phyloP scores from a whole-genome alignment of 2,113 vertebrate species.

The Plotosus lineatus region DNA sequence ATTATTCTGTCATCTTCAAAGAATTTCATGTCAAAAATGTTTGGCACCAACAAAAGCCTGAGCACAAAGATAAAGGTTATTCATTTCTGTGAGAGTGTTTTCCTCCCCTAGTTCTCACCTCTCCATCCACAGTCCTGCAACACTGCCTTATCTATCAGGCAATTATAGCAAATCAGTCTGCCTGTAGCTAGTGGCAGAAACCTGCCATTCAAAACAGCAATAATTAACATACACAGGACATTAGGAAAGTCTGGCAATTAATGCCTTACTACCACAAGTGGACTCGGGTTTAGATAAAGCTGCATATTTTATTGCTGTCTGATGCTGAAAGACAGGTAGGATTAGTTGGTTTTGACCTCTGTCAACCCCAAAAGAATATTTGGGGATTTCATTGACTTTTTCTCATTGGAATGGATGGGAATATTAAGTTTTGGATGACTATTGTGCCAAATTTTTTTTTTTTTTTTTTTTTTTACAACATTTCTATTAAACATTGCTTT shows the following conservation, averaged over 20 bases:
- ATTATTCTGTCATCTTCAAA: slow-evolving; percentile 78
- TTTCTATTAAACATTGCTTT: background rate
- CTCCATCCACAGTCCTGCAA: slow-evolving; percentile 45
- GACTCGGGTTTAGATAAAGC: background rate
- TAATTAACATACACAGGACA: slow-evolving; percentile 48
- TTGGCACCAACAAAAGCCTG: slow-evolving; percentile 66
- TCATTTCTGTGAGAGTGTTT: slow-evolving; percentile 62
- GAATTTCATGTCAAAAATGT: slow-evolving; percentile 65
- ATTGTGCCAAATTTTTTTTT: background rate
- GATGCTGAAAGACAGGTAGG: no score
- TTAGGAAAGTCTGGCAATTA: slow-evolving; percentile 43
- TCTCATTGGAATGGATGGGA: background rate
- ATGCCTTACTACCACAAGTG: slow-evolving; percentile 6
- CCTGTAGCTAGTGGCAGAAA: slow-evolving; percentile 45
- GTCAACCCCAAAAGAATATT: background rate
- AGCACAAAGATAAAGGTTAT: slow-evolving; percentile 72
- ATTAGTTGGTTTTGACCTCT: background rate
- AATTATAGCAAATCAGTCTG: slow-evolving; percentile 60
- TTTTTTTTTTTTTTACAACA: no score
- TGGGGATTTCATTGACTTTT: background rate
- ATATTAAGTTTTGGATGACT: background rate
- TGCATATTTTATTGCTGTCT: background rate
- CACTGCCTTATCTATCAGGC: slow-evolving; percentile 57
- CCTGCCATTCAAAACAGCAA: slow-evolving; percentile 12
- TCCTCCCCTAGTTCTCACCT: slow-evolving; percentile 37